phyloP scores from a whole-genome alignment of 2,888 invertebrate species.

The Platerodrilus igneus region DNA sequence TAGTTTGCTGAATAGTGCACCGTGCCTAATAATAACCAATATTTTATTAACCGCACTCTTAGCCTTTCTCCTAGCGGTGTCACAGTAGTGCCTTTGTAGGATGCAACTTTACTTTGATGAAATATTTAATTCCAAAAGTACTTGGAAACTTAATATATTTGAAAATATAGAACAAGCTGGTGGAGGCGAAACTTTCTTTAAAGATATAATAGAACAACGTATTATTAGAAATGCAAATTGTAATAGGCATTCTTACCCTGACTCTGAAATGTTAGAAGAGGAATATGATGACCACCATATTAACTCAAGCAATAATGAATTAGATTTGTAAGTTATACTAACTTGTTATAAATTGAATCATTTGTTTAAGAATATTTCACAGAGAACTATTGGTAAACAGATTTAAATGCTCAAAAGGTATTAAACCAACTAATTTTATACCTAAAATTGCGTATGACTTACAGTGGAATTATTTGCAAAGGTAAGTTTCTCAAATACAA shows the following conservation, averaged over 20 bases:
- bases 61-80: too few species aligned
- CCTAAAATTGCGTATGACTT: slow-evolving; percentile 25
- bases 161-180: slow-evolving; percentile 5
- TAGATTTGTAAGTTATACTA: slow-evolving; percentile 13
- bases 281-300: slow-evolving; percentile 18
- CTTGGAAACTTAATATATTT: not conserved
- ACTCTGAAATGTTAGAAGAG: slow-evolving; percentile 23
- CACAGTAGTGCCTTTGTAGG: too few species aligned
- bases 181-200: not conserved
- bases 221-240: slow-evolving; percentile 15
- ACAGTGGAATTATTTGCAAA: too few species aligned
- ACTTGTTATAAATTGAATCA: not conserved
- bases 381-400: slow-evolving; percentile 19
- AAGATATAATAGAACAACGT: slow-evolving; percentile 15
- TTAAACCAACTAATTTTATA: slow-evolving; percentile 10
- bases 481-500: too few species aligned
- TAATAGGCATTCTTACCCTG: slow-evolving; percentile 27
- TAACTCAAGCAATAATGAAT: slow-evolving; percentile 19
- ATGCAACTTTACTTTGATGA: too few species aligned
- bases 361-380: slow-evolving; percentile 7
- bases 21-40: too few species aligned
- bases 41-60: too few species aligned
- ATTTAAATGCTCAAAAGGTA: slow-evolving; percentile 15
- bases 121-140: too few species aligned
- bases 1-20: too few species aligned